phyloP scores from a whole-genome alignment of 2,888 invertebrate species.

The Monochamus alternatus region DNA sequence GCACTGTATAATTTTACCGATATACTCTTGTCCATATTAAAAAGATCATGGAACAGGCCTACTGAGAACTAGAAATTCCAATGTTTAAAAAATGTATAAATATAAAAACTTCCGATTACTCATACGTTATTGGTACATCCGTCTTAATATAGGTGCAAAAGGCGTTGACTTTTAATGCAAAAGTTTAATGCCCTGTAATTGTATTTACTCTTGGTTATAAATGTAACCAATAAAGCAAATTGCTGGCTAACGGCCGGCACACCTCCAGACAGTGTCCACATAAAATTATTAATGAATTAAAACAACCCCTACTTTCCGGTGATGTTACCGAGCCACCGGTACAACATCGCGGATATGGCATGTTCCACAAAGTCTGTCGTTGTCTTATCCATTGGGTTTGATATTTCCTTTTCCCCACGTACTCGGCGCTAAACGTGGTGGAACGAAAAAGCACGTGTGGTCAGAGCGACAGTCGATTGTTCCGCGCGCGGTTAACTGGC shows the following conservation, averaged over 20 bases:
- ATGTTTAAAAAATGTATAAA: too few relatives aligned
- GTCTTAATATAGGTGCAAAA: background rate
- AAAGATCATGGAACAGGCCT: too few relatives aligned
- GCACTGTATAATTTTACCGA: too few relatives aligned
- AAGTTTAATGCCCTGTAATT: slow-evolving; percentile 4
- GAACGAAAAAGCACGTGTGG: slow-evolving; percentile 63
- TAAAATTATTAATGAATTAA: slow-evolving; percentile 55
- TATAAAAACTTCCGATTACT: background rate
- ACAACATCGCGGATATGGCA: slow-evolving; percentile 10
- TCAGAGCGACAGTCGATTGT: slow-evolving; percentile 62
- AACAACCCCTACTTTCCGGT: slow-evolving; percentile 42
- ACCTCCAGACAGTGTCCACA: slow-evolving; percentile 51
- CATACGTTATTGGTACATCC: background rate
- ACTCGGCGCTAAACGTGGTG: slow-evolving; percentile 51
- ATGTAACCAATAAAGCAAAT: slow-evolving; percentile 26
- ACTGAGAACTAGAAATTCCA: too few relatives aligned
- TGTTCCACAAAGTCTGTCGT: slow-evolving; percentile 36
- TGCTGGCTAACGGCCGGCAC: slow-evolving; percentile 42
- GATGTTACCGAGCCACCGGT: slow-evolving; percentile 13
- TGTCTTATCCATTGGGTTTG: slow-evolving; percentile 38
- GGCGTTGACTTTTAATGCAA: background rate
- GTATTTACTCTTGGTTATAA: slow-evolving; percentile 12
- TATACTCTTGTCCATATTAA: too few relatives aligned
- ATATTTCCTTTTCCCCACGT: slow-evolving; percentile 45
- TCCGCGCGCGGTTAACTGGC: slow-evolving; percentile 62